Evolutionary conservation across 2,888 invertebrate species (phyloP).

Genomic region (Maniola hyperantus): DNA sequence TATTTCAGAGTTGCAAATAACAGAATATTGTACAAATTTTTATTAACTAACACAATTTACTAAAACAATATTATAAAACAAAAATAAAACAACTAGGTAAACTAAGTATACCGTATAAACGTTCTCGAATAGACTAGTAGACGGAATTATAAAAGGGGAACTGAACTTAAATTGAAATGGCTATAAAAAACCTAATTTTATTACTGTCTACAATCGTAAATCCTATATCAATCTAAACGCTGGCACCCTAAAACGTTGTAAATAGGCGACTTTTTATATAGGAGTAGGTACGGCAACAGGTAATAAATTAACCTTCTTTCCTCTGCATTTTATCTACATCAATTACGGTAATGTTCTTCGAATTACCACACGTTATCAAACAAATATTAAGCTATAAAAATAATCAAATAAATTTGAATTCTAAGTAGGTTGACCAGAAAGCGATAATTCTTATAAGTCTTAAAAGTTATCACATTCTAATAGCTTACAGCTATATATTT

Average conservation of each 20-base stretch:
- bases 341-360: constrained; percentile 31
- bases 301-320: constrained; percentile 29
- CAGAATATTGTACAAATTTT: too few relatives aligned
- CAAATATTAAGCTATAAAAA: constrained; percentile 28
- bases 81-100: too few relatives aligned
- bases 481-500: constrained; percentile 7
- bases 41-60: too few relatives aligned
- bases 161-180: constrained; percentile 26
- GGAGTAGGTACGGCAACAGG: constrained; percentile 16
- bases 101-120: too few relatives aligned
- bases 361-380: constrained; percentile 29
- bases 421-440: constrained; percentile 4
- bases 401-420: constrained; percentile 12
- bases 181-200: constrained; percentile 32
- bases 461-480: constrained; percentile 15
- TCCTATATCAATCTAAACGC: constrained; percentile 33
- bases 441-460: constrained; percentile 21
- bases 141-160: constrained; percentile 3
- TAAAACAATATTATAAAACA: too few relatives aligned
- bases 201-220: constrained; percentile 35
- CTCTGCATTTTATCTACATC: constrained; percentile 29
- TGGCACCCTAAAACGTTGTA: constrained; percentile 28
- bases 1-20: too few relatives aligned
- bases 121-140: too few relatives aligned
- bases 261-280: constrained; percentile 33